Evolutionary conservation across 2,888 invertebrate species (phyloP), one percentile per base, ranked within the genome.

Genomic region (Amiota mariae): DNA sequence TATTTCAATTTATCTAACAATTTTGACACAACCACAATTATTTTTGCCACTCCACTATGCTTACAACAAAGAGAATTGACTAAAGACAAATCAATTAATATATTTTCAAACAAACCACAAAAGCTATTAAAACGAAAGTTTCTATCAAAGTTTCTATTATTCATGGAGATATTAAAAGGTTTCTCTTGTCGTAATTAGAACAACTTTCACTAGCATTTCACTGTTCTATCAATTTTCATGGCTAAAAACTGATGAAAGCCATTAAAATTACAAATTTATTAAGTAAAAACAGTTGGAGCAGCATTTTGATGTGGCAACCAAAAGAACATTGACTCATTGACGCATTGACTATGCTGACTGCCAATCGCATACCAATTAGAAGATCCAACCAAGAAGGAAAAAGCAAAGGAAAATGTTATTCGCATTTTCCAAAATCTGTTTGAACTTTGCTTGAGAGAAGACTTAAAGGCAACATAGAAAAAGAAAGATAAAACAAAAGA

Each of bases 141-240:
- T 36, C 48, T 18, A 66, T 66, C 66, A 66, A 46, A 63, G 36
- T 63, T 46, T 11, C 4, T 59, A 18, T 8, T 8, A 20, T 18
- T 6, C 12, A 59, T 18, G 20, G 6, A 9, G 70, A 20, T 49
- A 78, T 78, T 80, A 77, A 82, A 85, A 84, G 85, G 87, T 78
- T 83, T 86, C 84, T 20, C 76, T 78, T 86, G 82, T 84, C 76
- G 84, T 85, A 86, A 85, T 83, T 83, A 83, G 79, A 83, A 79
- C 70, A 76, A 51, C 20, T 68, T 68, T 54, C 24, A 36, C 8
- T 9, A 54, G 13, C 12, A 24, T 54, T 51, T 18, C 13, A 12
- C 11, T 20, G 24, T 0, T 18, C 12, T 24, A 36, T 48, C 12
- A 49, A 13, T 18, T 63, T 63, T 63, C 12, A 36, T 63, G 24